These are phyloP conservation scores for Heteromurus nitidus DNA, from an alignment of 2,888 invertebrate genomes.

Conservation along the genomic window DNA sequence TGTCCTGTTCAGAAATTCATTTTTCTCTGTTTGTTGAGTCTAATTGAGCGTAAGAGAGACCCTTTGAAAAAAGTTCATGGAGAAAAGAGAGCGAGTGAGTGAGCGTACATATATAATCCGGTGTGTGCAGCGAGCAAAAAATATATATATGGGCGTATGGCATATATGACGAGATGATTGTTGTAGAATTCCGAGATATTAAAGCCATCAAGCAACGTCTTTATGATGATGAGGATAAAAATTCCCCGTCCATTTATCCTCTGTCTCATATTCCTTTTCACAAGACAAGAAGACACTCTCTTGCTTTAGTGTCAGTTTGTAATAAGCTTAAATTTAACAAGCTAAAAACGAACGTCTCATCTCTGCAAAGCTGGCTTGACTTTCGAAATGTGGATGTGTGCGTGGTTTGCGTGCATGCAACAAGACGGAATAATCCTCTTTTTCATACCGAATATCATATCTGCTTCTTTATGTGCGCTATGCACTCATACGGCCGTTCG, in stretches of 20 bases:
- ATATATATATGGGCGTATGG: too few relatives aligned
- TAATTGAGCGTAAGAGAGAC: constrained; percentile 4
- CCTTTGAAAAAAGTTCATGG: constrained; percentile 7
- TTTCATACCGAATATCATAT: too few relatives aligned
- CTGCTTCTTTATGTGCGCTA: too few relatives aligned
- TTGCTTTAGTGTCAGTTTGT: constrained; percentile 19
- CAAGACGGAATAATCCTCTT: not conserved
- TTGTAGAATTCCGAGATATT: constrained; percentile 21
- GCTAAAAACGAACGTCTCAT: not conserved
- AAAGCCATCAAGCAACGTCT: constrained; percentile 25
- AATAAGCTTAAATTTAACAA: constrained; percentile 40
- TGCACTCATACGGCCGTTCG: too few relatives aligned
- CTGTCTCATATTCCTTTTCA: constrained; percentile 22
- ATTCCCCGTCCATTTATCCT: constrained; percentile 13
- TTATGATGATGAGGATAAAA: constrained; percentile 27
- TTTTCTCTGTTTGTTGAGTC: not conserved
- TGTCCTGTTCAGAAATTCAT: too few relatives aligned
- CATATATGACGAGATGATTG: constrained; percentile 33
- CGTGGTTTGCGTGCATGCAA: constrained; percentile 10
- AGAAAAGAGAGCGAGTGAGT: not conserved
- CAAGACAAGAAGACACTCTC: constrained; percentile 27
- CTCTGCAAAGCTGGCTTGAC: too few relatives aligned
- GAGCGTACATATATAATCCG: not conserved
- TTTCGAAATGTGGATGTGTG: too few relatives aligned
- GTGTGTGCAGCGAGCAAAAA: constrained; percentile 20